Evolutionary conservation across 1,140 invertebrate species (phyloP).

Genomic region (Trinorchestia longiramus): DNA sequence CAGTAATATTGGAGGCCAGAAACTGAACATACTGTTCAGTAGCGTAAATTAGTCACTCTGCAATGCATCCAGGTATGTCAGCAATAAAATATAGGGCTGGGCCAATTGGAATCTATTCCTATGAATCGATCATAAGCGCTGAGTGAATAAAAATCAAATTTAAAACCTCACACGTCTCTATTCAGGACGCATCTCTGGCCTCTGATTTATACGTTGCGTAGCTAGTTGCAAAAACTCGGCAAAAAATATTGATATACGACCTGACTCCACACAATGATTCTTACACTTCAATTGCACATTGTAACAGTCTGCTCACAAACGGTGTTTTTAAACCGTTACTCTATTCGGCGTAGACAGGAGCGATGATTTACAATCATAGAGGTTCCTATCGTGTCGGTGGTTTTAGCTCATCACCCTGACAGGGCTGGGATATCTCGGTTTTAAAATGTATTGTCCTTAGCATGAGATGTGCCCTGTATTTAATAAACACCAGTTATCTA

Average conservation of each 20-base stretch:
- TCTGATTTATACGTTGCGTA: slow-evolving; percentile 31
- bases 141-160: slow-evolving; percentile 9
- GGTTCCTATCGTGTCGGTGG: slow-evolving; percentile 35
- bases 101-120: not conserved
- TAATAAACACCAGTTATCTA: not conserved
- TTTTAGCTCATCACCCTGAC: not conserved
- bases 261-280: slow-evolving; percentile 52
- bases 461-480: not conserved
- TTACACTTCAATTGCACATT: slow-evolving; percentile 53
- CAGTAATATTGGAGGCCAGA: not conserved
- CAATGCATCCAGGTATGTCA: not conserved
- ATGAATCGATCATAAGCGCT: slow-evolving; percentile 1
- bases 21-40: not conserved
- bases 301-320: slow-evolving; percentile 26
- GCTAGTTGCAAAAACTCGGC: not conserved
- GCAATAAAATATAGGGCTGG: not conserved
- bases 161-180: slow-evolving; percentile 31
- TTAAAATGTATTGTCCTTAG: not conserved
- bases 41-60: not conserved
- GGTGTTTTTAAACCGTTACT: slow-evolving; percentile 40
- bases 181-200: slow-evolving; percentile 17
- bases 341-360: not conserved
- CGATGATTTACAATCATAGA: slow-evolving; percentile 28
- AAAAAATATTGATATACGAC: slow-evolving; percentile 52
- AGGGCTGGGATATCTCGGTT: not conserved